Conservation (phyloP, 1,140 invertebrate species). For the Bombyx mandarina region DNA sequence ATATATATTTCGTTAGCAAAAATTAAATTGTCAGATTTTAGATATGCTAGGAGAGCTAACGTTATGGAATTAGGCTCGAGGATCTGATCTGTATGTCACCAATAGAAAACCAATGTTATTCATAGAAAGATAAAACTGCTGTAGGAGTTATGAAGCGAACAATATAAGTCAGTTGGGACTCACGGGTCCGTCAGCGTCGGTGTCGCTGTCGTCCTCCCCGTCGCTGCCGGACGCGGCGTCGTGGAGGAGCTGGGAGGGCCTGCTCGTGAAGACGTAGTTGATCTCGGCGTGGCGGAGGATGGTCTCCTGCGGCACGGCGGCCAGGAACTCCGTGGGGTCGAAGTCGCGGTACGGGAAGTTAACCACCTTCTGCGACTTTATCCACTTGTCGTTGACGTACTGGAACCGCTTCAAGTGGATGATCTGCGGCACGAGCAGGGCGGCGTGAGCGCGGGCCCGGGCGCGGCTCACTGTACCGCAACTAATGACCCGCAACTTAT, state of each 20-base stretch:
- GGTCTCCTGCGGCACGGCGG: constrained; percentile 82
- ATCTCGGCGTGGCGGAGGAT: constrained; percentile 76
- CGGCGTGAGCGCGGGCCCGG: constrained; percentile 41
- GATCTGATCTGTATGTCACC: too few relatives aligned
- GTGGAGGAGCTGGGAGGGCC: constrained; percentile 32
- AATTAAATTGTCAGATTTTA: too few relatives aligned
- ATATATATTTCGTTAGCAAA: too few relatives aligned
- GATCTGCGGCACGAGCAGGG: constrained; percentile 83
- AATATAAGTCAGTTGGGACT: too few relatives aligned
- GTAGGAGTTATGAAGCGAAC: too few relatives aligned
- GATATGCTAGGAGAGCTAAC: too few relatives aligned
- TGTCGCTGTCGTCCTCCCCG: constrained; percentile 22
- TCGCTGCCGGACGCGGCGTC: constrained; percentile 39
- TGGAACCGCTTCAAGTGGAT: constrained; percentile 93
- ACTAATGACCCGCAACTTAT: constrained; percentile 87
- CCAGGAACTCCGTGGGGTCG: constrained; percentile 85
- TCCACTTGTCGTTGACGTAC: constrained; percentile 89
- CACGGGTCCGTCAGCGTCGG: constrained; percentile 5
- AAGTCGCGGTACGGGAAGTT: constrained; percentile 88
- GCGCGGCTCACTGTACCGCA: constrained; percentile 63
- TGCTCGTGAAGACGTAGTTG: constrained; percentile 20
- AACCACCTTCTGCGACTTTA: constrained; percentile 94
- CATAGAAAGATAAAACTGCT: too few relatives aligned
- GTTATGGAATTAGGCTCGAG: too few relatives aligned
- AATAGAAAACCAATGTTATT: too few relatives aligned